These are phyloP conservation scores for Danio tinwini DNA, from an alignment of 2,797 vertebrate genomes.

Conservation along the genomic window DNA sequence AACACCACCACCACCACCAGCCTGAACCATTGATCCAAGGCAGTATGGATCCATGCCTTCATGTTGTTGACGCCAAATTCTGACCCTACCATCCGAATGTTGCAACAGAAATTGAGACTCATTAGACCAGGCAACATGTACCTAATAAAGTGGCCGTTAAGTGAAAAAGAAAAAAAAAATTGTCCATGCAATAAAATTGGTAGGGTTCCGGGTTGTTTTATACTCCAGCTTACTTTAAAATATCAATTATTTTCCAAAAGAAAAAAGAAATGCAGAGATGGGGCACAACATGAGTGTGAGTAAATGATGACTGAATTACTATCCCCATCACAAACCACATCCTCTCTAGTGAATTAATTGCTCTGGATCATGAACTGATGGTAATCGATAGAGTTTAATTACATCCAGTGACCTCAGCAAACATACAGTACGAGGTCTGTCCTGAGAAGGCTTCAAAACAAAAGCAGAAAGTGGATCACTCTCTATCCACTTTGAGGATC, in stretches of 20 bases:
- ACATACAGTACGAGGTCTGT: background rate
- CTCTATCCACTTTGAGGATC: conserved; percentile 43
- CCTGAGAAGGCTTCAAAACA: conserved; percentile 5
- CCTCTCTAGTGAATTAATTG: conserved; percentile 6
- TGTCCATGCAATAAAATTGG: background rate
- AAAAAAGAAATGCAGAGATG: background rate
- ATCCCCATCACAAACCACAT: background rate
- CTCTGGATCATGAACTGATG: conserved; percentile 2
- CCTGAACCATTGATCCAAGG: too few relatives aligned
- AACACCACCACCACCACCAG: too few relatives aligned
- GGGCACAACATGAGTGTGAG: background rate
- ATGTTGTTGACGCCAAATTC: too few relatives aligned
- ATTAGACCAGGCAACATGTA: too few relatives aligned
- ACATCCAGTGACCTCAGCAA: background rate
- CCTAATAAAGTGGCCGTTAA: too few relatives aligned
- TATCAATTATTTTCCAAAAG: background rate
- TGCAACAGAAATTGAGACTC: too few relatives aligned
- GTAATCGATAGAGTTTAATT: background rate
- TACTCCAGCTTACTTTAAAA: background rate
- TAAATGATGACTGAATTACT: background rate
- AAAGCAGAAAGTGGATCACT: conserved; percentile 13
- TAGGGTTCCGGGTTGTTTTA: background rate
- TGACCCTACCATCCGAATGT: too few relatives aligned
- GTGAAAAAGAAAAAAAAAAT: too few relatives aligned
- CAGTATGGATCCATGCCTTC: too few relatives aligned